These are phyloP conservation scores for Knipowitschia caucasica DNA, from an alignment of 2,797 vertebrate genomes.

Conservation along the genomic window DNA sequence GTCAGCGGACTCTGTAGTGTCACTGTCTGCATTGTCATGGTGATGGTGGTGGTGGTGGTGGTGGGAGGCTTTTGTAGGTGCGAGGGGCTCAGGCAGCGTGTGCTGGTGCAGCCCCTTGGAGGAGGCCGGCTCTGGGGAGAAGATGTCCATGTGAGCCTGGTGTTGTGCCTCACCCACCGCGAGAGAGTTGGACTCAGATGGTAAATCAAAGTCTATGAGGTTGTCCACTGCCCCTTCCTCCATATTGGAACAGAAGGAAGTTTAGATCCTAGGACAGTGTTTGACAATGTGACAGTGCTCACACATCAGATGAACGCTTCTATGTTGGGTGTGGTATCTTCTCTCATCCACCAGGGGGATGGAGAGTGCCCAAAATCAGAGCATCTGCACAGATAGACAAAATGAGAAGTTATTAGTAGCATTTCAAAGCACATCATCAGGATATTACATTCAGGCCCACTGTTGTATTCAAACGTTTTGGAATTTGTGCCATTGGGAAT, in stretches of 20 bases:
- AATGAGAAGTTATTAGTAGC: neutral
- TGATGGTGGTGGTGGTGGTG: constrained; percentile 20
- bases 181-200: constrained; percentile 44
- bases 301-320: neutral
- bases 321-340: constrained; percentile 2
- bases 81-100: constrained; percentile 59
- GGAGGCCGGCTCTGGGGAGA: constrained; percentile 53
- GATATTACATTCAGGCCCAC: too few relatives aligned
- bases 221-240: constrained; percentile 83
- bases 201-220: constrained; percentile 83
- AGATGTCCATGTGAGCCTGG: constrained; percentile 42
- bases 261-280: neutral
- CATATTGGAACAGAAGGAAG: constrained; percentile 63
- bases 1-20: constrained; percentile 92
- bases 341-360: constrained; percentile 22
- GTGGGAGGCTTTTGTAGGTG: constrained; percentile 29
- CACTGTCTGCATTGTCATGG: constrained; percentile 70
- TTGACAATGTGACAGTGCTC: neutral
- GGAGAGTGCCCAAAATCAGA: constrained; percentile 14
- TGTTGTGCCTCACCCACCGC: constrained; percentile 23
- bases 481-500: neutral
- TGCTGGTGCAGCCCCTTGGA: constrained; percentile 36
- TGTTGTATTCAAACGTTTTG: too few relatives aligned
- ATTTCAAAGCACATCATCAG: neutral
- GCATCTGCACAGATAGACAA: constrained; percentile 36